Conservation (phyloP, 2,888 invertebrate genomes). For the Drosophila neoperkinsi region DNA sequence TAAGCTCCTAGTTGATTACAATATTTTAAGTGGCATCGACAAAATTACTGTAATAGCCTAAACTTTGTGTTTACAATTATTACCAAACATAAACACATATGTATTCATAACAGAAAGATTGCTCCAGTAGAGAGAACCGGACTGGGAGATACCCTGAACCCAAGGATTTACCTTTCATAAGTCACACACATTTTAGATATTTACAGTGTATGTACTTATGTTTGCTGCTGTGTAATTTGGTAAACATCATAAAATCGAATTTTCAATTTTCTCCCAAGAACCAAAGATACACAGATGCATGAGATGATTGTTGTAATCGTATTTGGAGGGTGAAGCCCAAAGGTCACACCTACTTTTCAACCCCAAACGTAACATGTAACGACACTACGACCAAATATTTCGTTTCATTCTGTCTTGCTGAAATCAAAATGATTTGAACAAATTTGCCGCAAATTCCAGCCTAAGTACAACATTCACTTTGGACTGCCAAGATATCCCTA, state of each 20-base stretch:
- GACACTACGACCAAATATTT: conserved; percentile 30
- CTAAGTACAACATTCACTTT: conserved; percentile 43
- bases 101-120: background rate
- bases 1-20: conserved; percentile 12
- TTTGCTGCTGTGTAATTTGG: background rate
- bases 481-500: conserved; percentile 31
- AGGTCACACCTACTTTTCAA: conserved; percentile 47
- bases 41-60: conserved; percentile 32
- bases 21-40: conserved; percentile 22
- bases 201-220: background rate
- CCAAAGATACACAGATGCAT: conserved; percentile 18
- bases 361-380: conserved; percentile 24
- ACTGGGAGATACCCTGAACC: background rate
- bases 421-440: conserved; percentile 54
- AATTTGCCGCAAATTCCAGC: conserved; percentile 65
- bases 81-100: background rate
- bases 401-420: conserved; percentile 25
- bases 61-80: conserved; percentile 12
- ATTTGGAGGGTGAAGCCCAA: conserved; percentile 31
- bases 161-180: background rate
- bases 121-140: background rate
- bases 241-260: background rate
- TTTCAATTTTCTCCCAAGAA: background rate
- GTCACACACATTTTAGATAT: background rate
- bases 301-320: conserved; percentile 12